Evolutionary conservation across 2,113 vertebrate species (phyloP), one percentile per base, ranked within the genome.

Genomic region (Potamarius usumacintae): DNA sequence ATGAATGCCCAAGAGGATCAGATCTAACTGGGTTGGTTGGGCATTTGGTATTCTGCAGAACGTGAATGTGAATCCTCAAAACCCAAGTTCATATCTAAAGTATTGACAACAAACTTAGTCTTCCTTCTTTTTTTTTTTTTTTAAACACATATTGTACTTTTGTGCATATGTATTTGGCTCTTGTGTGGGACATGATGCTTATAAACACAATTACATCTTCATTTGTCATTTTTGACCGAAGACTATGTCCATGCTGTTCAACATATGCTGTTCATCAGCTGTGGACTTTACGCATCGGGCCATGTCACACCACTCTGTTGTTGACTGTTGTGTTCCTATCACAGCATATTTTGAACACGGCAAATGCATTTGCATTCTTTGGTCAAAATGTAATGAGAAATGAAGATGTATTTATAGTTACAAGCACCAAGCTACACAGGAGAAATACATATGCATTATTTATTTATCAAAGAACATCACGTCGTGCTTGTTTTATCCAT

Each of bases 151-250:
- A 10, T 10, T 74, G 42, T 74, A 20, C 34, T 72, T 12, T 42
- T 60, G 57, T 42, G 67, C 5, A 50, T 11, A 53, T 71, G 25
- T 80, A 50, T 53, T 85, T 69, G 34, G n/a, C 20, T 57, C 17
- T 27, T 15, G 78, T 63, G 50, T 53, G 62, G 25, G 62, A 25
- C 30, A 8, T 42, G 48, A 12, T 30, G 27, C 50, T 34, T 67
- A 20, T 62, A 18, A 71, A 53, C 71, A 50, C 77, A 86, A 84
- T n/a, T 55, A 8, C 0, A 55, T 58, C 34, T 48, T 83, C 20
- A 60, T 80, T 25, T 82, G 57, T 72, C 82, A 88, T 65, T 55
- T 84, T 80, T 8, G 62, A 69, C 82, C 62, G 82, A 82, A 74
- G 15, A 82, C 55, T 77, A 72, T 3, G 25, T 69, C 65, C 53